Conservation (phyloP, 2,113 vertebrate species). For the Rana temporaria region DNA sequence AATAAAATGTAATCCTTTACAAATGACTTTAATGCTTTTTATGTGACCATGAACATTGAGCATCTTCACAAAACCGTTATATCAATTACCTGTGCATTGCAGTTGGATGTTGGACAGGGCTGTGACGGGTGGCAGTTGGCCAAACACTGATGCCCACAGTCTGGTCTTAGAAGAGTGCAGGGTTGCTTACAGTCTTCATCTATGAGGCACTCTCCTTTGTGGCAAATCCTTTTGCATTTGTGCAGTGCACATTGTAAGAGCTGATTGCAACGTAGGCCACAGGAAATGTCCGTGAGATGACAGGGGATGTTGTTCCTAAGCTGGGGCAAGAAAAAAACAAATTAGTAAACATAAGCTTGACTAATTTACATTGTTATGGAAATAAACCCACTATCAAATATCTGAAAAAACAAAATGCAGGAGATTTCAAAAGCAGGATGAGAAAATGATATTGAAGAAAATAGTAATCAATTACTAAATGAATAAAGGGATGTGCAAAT, state of each 20-base stretch:
- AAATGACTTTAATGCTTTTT: too few relatives aligned
- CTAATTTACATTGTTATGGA: too few relatives aligned
- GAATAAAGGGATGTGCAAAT: too few relatives aligned
- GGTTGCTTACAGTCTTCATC: conserved; percentile 88
- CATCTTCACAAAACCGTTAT: background rate
- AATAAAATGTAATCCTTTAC: too few relatives aligned
- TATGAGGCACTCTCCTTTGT: conserved; percentile 87
- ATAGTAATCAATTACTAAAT: too few relatives aligned
- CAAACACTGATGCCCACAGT: conserved; percentile 91
- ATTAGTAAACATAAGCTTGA: background rate
- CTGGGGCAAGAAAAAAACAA: conserved; percentile 66
- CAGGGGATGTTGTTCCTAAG: conserved; percentile 96
- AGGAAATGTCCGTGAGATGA: conserved; percentile 95
- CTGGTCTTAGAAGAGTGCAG: conserved; percentile 78
- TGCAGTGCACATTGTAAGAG: conserved; percentile 87
- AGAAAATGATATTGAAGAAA: too few relatives aligned
- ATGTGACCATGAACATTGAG: too few relatives aligned
- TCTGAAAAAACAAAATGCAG: background rate
- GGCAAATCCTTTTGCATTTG: conserved; percentile 91
- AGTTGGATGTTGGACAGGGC: conserved; percentile 82
- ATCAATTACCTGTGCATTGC: conserved; percentile 83
- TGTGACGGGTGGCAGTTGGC: conserved; percentile 86
- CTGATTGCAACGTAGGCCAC: conserved; percentile 88
- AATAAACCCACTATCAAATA: too few relatives aligned
- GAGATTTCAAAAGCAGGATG: too few relatives aligned